These are phyloP conservation scores for Dynastes hyllus DNA, from an alignment of 2,888 invertebrate species.

Conservation along the genomic window DNA sequence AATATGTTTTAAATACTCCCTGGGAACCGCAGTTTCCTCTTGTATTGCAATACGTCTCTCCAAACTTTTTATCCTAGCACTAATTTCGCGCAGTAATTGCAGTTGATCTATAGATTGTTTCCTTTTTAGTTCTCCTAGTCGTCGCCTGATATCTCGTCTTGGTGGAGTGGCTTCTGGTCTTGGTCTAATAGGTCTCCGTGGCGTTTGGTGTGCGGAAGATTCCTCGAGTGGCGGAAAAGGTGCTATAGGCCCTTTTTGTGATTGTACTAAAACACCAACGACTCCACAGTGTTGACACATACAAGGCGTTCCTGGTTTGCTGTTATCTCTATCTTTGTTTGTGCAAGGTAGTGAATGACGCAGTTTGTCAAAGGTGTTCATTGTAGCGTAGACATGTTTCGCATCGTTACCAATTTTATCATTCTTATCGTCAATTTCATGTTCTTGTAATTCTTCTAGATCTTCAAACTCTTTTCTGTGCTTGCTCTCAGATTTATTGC, in stretches of 20 bases:
- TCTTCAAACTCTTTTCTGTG: background rate
- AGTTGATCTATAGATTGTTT: slow-evolving; percentile 49
- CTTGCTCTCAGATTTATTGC: slow-evolving; percentile 3
- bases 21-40: slow-evolving; percentile 67
- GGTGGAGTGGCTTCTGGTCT: background rate
- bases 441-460: background rate
- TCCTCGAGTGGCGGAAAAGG: slow-evolving; percentile 46
- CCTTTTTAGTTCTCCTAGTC: slow-evolving; percentile 14
- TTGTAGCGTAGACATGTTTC: slow-evolving; percentile 63
- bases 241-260: slow-evolving; percentile 67
- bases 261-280: slow-evolving; percentile 66
- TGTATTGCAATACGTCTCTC: slow-evolving; percentile 65
- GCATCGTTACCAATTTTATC: slow-evolving; percentile 24
- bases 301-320: slow-evolving; percentile 64
- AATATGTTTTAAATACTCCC: slow-evolving; percentile 68
- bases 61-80: slow-evolving; percentile 62
- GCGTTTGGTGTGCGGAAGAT: background rate
- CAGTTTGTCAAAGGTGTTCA: slow-evolving; percentile 62
- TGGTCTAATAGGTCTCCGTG: background rate
- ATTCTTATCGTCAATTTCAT: slow-evolving; percentile 14
- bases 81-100: slow-evolving; percentile 59
- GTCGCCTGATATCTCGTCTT: slow-evolving; percentile 16
- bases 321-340: slow-evolving; percentile 57
- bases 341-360: slow-evolving; percentile 63
- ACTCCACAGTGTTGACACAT: slow-evolving; percentile 68